Evolutionary conservation across 2,888 invertebrate species (phyloP), one percentile per base, ranked within the genome.

Genomic region (Platypus cylindrus): DNA sequence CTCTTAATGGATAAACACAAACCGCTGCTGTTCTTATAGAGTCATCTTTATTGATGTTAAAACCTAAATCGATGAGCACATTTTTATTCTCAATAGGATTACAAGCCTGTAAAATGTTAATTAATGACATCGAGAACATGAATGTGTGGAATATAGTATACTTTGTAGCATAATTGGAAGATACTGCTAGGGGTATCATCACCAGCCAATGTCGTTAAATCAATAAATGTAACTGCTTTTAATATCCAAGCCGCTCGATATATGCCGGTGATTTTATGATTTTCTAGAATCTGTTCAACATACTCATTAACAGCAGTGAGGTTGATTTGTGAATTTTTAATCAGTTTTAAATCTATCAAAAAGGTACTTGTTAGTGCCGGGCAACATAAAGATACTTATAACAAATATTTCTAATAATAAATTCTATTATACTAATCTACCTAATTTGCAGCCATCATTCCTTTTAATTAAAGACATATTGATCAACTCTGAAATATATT

Each of bases 1-100:
- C 84, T 59, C 84, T 73, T 30, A 74, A 75, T 1, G 97, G 95
- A 63, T 95, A 95, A 2, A 98, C 89, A 67, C 95, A 98, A 14
- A 98, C 85, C 2, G 97, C 94, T 26, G 84, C 97, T 24, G 86
- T 83, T 45, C 66, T 71, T 27, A 80, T 58, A 24, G 58, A n/a
- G 56, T 31, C 53, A 47, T 12, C 17, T 25, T 13, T 36, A 22
- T 33, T 50, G 49, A 35, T 62, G 55, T 29, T 58, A 46, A 44
- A 62, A 53, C 2, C 60, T 58, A 17, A 67, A 48, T 26, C n/a
- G n/a, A n/a, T n/a, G n/a, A n/a, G n/a, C n/a, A n/a, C n/a, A n/a
- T n/a, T n/a, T n/a, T n/a, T n/a, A n/a, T 51, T 46, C 16, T 48
- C 44, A 32, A 60, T 40, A n/a, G 62, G 60, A 35, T 51, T 51